A percentile compares a stretch with the other conserved stretches of the same genome.
These are phyloP conservation scores for Pelusios castaneus DNA, from an alignment of 2,113 vertebrate species.

Conservation along the genomic window DNA sequence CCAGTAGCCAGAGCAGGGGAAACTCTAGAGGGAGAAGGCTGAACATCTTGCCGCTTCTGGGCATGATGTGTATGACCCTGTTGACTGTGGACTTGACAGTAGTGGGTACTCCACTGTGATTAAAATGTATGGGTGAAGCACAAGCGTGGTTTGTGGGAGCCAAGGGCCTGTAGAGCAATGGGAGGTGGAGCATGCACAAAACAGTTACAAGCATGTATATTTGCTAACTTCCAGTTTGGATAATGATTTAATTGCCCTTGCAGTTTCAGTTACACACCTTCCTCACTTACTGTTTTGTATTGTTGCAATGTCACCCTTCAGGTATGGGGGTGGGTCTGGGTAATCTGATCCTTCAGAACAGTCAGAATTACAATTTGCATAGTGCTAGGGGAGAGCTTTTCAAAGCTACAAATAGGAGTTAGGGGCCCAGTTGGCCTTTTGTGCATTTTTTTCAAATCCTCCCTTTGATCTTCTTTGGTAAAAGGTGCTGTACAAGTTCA, in stretches of 20 bases:
- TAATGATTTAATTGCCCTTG: neutral
- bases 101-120: too few relatives aligned
- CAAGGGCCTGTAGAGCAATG: too few relatives aligned
- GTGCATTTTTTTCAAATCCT: neutral
- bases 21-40: too few relatives aligned
- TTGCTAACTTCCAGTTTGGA: neutral
- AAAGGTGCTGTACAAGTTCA: neutral
- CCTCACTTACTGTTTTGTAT: neutral
- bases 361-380: neutral
- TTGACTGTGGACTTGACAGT: too few relatives aligned
- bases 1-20: too few relatives aligned
- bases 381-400: neutral
- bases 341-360: neutral
- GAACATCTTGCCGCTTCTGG: too few relatives aligned
- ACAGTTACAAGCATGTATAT: too few relatives aligned
- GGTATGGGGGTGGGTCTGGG: neutral
- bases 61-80: too few relatives aligned
- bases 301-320: neutral
- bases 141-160: too few relatives aligned
- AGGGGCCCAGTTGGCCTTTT: neutral
- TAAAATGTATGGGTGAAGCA: too few relatives aligned
- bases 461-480: neutral
- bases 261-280: fast-evolving
- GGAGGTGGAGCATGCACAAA: too few relatives aligned
- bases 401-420: neutral